Evolutionary conservation across 1,140 invertebrate genomes (phyloP).

Genomic region (Acarapis woodi): DNA sequence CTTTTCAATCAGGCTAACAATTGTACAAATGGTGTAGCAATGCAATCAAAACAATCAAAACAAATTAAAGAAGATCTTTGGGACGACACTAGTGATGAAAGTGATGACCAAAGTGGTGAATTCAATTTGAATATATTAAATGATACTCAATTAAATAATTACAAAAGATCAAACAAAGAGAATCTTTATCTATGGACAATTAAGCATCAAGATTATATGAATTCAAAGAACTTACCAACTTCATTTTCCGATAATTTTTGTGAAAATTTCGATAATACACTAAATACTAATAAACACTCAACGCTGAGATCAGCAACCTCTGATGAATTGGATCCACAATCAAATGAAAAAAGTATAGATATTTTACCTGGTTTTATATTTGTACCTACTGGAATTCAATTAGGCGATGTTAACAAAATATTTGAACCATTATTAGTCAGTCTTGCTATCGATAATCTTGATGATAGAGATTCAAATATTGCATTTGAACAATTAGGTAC

Average conservation of each 20-base stretch:
- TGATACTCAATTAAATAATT: constrained; percentile 9
- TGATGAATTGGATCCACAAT: not conserved
- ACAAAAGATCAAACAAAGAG: constrained; percentile 23
- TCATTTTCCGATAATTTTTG: not conserved
- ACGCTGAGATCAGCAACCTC: constrained; percentile 3
- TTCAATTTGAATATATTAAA: constrained; percentile 14
- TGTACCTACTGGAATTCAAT: constrained; percentile 32
- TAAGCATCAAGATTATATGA: constrained; percentile 39
- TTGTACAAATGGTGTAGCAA: too few relatives aligned
- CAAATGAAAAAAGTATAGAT: constrained; percentile 14
- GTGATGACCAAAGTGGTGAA: too few relatives aligned
- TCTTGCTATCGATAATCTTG: constrained; percentile 34
- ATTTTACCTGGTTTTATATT: constrained; percentile 17
- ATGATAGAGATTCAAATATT: not conserved
- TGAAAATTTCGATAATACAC: not conserved
- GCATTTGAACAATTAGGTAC: constrained; percentile 45
- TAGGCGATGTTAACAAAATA: constrained; percentile 67
- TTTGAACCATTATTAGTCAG: constrained; percentile 57
- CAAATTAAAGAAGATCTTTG: too few relatives aligned
- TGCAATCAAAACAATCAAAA: too few relatives aligned
- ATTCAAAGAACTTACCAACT: constrained; percentile 6
- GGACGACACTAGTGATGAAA: too few relatives aligned
- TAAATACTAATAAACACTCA: too few relatives aligned
- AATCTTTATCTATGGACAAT: constrained; percentile 86
- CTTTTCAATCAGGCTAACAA: too few relatives aligned